These are phyloP conservation scores for Drosophila triauraria DNA, from an alignment of 1,140 invertebrate species.

Conservation along the genomic window DNA sequence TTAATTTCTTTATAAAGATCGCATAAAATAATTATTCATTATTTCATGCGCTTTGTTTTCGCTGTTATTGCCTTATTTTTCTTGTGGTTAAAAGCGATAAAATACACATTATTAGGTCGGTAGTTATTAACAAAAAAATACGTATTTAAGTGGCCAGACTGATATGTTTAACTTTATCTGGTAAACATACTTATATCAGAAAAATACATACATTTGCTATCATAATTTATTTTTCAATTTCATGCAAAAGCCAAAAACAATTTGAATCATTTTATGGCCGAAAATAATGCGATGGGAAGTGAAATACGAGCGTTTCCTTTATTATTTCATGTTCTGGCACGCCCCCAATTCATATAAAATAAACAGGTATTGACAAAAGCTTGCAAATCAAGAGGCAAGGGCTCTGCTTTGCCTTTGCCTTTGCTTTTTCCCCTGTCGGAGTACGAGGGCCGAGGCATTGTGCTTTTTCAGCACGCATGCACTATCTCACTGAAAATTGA, in stretches of 20 bases:
- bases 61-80: not conserved
- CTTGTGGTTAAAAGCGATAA: not conserved
- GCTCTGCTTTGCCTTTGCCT: not conserved
- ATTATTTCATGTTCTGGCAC: conserved; percentile 44
- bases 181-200: conserved; percentile 26
- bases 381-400: conserved; percentile 42
- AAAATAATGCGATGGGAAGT: conserved; percentile 40
- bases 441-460: conserved; percentile 11
- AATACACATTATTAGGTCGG: not conserved
- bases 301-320: conserved; percentile 50
- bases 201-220: conserved; percentile 29
- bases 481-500: conserved; percentile 39
- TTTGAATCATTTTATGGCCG: conserved; percentile 41
- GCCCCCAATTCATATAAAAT: conserved; percentile 50
- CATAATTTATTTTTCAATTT: conserved; percentile 50
- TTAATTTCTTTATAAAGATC: not conserved
- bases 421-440: conserved; percentile 1
- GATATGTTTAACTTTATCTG: conserved; percentile 4
- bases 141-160: not conserved
- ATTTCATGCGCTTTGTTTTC: not conserved
- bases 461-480: conserved; percentile 42
- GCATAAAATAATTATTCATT: not conserved
- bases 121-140: not conserved
- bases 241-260: conserved; percentile 47
- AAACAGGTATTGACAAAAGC: conserved; percentile 52